Base-by-base conservation (phyloP, 2,113 vertebrate species). In the Cavia porcellus region DNA sequence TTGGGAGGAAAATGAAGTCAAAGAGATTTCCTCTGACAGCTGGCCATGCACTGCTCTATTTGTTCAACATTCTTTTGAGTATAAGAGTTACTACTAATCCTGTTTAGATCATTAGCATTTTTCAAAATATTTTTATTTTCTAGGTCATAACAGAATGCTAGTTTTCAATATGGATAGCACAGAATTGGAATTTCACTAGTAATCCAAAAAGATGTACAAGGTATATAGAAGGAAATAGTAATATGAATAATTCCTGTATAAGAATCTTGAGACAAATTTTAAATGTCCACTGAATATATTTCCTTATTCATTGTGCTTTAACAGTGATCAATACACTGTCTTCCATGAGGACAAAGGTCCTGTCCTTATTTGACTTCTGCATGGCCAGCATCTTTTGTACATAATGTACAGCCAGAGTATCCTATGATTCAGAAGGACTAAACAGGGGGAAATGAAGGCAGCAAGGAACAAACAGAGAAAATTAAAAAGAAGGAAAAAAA, bases 1-100 rank as follows among this genome's bases (percentile, higher is more conserved):
- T 62, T 86, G 45, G 1, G 47, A 55, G 38, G 1, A 94, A 35
- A 95, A 79, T 68, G 92, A 95, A 95, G 32, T 24, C 74, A 45
- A 90, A 83, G 66, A 75, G 45, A 82, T 90, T 96, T 94, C 55
- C 24, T 95, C 68, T 82, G 81, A 87, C 83, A 94, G 68, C 68
- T 89, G 92, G 59, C 55, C 47, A 72, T 61, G 79, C 13, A 35
- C 30, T 92, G 30, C 89, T 94, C 50, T 95, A 61, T 83, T 95
- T 97, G 92, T 47, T 85, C 30, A 19, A 62, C 13, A 84, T 62
- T 45, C 62, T 95, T 86, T 72, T 10, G 45, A 61, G 24, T n/a
- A 94, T 83, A 94, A 94, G 22, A 70, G 77, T 93, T 93, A 14
- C 32, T 90, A 85, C 80, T 77, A 84, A 81, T 93, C 19, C 20